These are phyloP conservation scores for Marasmarcha lunaedactyla DNA, from an alignment of 2,888 invertebrate genomes.

Conservation along the genomic window DNA sequence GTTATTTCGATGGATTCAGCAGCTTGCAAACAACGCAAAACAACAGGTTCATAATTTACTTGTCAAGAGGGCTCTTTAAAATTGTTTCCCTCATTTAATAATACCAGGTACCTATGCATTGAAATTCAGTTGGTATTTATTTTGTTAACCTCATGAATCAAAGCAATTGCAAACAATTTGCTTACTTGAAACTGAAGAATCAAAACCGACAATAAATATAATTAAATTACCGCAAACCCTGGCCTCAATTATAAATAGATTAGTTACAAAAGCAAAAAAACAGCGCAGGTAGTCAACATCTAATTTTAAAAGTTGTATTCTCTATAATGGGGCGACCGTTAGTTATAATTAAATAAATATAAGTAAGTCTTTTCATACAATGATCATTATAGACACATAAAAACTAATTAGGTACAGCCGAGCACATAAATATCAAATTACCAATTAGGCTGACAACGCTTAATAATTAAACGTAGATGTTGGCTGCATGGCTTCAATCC, in stretches of 20 bases:
- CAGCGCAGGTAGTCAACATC: neutral
- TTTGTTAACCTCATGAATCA: no score
- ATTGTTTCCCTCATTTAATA: constrained; percentile 1
- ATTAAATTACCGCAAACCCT: neutral
- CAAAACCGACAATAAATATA: no score
- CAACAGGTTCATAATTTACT: neutral
- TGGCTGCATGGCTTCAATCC: constrained; percentile 19
- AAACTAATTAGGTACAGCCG: constrained; percentile 5
- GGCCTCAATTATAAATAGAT: neutral
- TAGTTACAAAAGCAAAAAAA: neutral
- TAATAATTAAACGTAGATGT: constrained; percentile 28
- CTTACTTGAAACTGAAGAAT: no score
- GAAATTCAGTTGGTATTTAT: no score
- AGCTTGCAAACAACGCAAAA: constrained; percentile 26
- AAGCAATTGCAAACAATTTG: no score
- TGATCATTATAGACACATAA: constrained; percentile 5
- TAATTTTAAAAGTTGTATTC: neutral
- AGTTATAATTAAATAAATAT: neutral
- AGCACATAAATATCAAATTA: constrained; percentile 25
- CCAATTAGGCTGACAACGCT: constrained; percentile 31
- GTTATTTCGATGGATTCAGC: constrained; percentile 52
- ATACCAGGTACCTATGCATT: constrained; percentile 3
- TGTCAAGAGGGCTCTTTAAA: neutral
- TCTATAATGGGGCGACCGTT: neutral
- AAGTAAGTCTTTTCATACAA: neutral